A percentile compares a stretch with the other conserved stretches of the same genome.
phyloP scores from a whole-genome alignment of 2,888 invertebrate species.

The Cerceris rybyensis region DNA sequence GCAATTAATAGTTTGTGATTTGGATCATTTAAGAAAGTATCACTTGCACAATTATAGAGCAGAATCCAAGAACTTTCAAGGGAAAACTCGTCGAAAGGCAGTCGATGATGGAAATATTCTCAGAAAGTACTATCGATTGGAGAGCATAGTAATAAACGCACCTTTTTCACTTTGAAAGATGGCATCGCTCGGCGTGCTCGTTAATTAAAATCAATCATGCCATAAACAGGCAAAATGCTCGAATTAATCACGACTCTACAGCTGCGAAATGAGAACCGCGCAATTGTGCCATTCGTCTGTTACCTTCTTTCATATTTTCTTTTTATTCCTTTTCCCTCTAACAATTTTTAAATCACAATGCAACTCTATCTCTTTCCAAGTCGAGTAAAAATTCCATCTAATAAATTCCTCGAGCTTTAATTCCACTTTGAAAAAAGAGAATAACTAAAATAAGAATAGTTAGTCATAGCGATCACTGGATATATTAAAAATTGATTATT shows the following conservation, averaged over 20 bases:
- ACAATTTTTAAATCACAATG: background rate
- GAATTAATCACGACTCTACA: constrained; percentile 48
- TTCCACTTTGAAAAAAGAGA: too few species aligned
- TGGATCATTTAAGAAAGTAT: too few species aligned
- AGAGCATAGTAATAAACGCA: constrained; percentile 46
- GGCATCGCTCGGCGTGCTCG: constrained; percentile 44
- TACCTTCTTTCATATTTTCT: background rate
- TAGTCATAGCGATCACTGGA: too few species aligned
- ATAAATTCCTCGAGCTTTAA: background rate
- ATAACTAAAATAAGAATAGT: too few species aligned
- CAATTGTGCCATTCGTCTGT: constrained; percentile 6
- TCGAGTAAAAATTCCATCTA: background rate
- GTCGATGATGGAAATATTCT: constrained; percentile 36
- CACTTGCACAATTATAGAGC: background rate
- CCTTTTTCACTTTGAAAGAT: constrained; percentile 43
- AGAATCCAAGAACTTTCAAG: background rate
- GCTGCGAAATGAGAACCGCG: constrained; percentile 25
- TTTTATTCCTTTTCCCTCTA: constrained; percentile 10
- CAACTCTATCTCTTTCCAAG: background rate
- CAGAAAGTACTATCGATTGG: constrained; percentile 51
- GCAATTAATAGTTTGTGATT: too few species aligned
- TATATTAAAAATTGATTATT: too few species aligned
- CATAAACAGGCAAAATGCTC: constrained; percentile 57
- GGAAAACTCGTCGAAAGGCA: constrained; percentile 26
- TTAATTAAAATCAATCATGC: constrained; percentile 66